Evolutionary conservation across 35 echinoderm and acorn worm species (phyloP).

Genomic region (Anneissia japonica): DNA sequence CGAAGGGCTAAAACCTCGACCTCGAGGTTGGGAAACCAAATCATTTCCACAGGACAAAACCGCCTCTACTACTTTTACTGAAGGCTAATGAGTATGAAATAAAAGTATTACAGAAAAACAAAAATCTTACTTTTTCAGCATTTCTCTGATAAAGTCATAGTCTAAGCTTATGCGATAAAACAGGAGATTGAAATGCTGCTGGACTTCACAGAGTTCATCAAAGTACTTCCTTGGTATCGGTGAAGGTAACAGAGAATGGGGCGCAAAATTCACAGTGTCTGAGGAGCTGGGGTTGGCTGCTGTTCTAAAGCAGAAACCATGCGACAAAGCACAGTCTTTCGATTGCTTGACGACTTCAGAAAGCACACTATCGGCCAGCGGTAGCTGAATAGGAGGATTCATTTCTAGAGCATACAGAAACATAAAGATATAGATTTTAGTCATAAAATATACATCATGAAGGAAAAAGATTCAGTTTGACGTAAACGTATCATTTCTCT

Average conservation of each 20-base stretch:
- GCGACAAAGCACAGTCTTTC: slow-evolving; percentile 52
- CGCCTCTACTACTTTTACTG: neutral
- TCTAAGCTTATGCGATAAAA: slow-evolving; percentile 56
- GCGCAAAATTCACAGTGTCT: slow-evolving; percentile 44
- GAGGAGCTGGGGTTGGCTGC: slow-evolving; percentile 16
- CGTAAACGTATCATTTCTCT: no score
- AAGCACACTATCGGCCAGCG: neutral
- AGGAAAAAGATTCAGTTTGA: no score
- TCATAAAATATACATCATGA: no score
- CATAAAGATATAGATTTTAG: no score
- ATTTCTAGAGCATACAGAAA: neutral
- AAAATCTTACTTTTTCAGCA: slow-evolving; percentile 53
- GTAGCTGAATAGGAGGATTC: neutral
- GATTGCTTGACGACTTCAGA: slow-evolving; percentile 36
- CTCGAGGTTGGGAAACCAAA: no score
- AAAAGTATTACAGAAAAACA: neutral
- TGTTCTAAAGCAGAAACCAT: slow-evolving; percentile 60
- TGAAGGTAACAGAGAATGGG: slow-evolving; percentile 64
- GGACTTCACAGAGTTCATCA: slow-evolving; percentile 39
- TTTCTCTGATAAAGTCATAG: slow-evolving; percentile 51
- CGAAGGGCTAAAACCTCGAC: no score
- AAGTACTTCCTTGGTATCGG: slow-evolving; percentile 53
- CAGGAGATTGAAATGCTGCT: slow-evolving; percentile 44
- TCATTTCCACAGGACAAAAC: neutral
- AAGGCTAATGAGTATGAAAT: no score